Evolutionary conservation across 1,140 invertebrate species (phyloP), one percentile per base, ranked within the genome.

Genomic region (Sarcophaga peregrina): DNA sequence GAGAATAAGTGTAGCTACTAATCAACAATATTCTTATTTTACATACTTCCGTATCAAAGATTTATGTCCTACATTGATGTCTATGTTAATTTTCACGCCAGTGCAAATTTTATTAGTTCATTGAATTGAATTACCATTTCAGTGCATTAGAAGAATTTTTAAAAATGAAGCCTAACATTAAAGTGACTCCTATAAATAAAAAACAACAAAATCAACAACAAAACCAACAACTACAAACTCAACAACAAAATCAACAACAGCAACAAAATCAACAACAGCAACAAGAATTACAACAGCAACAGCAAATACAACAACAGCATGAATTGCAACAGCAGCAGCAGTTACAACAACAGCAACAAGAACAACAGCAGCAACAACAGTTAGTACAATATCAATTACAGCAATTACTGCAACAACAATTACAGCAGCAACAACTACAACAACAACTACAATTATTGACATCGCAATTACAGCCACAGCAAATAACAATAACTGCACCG

Each of bases 81-180:
- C 4, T 4, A 2, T 37, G 4, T 37, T 37, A 37, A 2, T 37
- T 37, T 37, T 37, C 25, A 37, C 25, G 4, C 4, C 25, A 37
- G 25, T 37, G 25, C 1, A 37, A 37, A 37, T 37, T 4, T 37
- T 37, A 2, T 37, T 1, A 37, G 4, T 37, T 37, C 1, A 37
- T 37, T 37, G 25, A 2, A 37, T 37, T 37, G 1, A 1, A 37
- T 37, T 37, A 37, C 25, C 17, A 46, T 82, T 62, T 37, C 8
- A 90, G 89, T 68, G 84, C 85, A 87, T 87, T 92, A 58, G 90
- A 89, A 82, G 92, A 92, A 83, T 91, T 90, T 82, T 86, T 90
- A 15, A 87, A 91, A 80, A 83, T 91, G 5, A 92, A 92, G 86
- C 87, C 91, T 0, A 89, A 92, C 74, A 90, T 92, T 50, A 91